Evolutionary conservation across 1,140 invertebrate species (phyloP).

Genomic region (Melitaea cinxia): DNA sequence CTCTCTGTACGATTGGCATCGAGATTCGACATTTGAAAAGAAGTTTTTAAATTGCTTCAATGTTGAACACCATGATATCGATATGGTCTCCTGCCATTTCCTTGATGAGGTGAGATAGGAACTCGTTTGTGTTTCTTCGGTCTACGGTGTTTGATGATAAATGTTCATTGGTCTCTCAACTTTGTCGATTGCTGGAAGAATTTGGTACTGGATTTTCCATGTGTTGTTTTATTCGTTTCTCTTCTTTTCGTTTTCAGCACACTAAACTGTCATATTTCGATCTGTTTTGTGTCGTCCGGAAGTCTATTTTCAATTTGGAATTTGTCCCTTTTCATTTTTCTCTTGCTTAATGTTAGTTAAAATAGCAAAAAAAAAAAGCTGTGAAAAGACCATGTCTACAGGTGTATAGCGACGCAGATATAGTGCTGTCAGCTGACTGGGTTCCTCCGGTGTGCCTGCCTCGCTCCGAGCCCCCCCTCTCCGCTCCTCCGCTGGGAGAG

Average conservation of each 20-base stretch:
- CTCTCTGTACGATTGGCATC: constrained; percentile 47
- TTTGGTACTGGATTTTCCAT: not conserved
- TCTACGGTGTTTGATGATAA: not conserved
- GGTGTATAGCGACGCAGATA: constrained; percentile 91
- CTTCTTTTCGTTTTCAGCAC: not conserved
- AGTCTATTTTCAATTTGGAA: not conserved
- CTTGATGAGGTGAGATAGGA: constrained; percentile 59
- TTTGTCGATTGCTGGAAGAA: not conserved
- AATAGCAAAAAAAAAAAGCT: no score
- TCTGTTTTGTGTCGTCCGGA: not conserved
- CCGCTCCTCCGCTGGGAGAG: constrained; percentile 73
- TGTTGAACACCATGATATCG: constrained; percentile 45
- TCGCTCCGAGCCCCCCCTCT: constrained; percentile 82
- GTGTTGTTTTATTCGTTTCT: not conserved
- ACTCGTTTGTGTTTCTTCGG: constrained; percentile 11
- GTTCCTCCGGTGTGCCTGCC: constrained; percentile 90
- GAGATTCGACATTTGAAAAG: constrained; percentile 54
- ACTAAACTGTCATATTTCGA: not conserved
- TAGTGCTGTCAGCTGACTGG: constrained; percentile 91
- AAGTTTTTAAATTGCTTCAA: constrained; percentile 57
- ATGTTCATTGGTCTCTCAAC: not conserved
- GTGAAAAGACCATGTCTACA: constrained; percentile 33
- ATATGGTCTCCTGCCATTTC: constrained; percentile 47
- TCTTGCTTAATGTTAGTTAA: constrained; percentile 4
- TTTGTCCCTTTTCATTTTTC: not conserved